Conservation (phyloP, 2,113 vertebrate species). For the Panthera tigris region DNA sequence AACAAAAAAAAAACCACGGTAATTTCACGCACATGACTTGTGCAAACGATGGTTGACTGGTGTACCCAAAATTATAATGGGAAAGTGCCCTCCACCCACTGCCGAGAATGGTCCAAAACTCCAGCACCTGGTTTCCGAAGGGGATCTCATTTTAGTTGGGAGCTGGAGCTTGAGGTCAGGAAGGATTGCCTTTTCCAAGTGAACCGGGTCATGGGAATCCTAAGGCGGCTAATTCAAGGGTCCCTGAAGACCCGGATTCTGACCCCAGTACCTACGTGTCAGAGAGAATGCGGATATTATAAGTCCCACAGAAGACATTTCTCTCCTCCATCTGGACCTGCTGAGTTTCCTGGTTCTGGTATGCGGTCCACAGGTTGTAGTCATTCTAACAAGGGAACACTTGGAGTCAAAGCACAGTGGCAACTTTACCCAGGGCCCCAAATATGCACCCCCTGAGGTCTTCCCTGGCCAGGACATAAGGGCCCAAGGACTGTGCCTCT, state of each 20-base stretch:
- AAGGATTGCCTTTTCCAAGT: neutral
- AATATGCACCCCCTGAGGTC: neutral
- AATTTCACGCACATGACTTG: neutral
- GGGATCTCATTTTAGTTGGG: neutral
- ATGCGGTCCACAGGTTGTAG: slow-evolving; percentile 80
- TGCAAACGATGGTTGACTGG: neutral
- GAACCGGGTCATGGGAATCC: neutral
- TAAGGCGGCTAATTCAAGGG: neutral
- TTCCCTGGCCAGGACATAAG: neutral
- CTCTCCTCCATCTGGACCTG: slow-evolving; percentile 90
- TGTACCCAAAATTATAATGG: neutral
- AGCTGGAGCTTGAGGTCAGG: neutral
- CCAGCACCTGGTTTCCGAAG: neutral
- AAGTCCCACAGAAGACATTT: slow-evolving; percentile 92
- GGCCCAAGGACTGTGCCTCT: neutral
- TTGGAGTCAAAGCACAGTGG: neutral
- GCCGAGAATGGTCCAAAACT: neutral
- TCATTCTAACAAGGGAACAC: slow-evolving; percentile 60
- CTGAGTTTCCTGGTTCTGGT: slow-evolving; percentile 83
- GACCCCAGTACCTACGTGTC: slow-evolving; percentile 83
- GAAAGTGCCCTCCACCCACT: neutral
- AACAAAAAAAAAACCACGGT: neutral
- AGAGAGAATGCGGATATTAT: slow-evolving; percentile 85
- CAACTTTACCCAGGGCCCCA: neutral
- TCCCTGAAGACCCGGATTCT: neutral